Evolutionary conservation across 2,797 vertebrate genomes (phyloP).

Genomic region (Nyctalus aviator): DNA sequence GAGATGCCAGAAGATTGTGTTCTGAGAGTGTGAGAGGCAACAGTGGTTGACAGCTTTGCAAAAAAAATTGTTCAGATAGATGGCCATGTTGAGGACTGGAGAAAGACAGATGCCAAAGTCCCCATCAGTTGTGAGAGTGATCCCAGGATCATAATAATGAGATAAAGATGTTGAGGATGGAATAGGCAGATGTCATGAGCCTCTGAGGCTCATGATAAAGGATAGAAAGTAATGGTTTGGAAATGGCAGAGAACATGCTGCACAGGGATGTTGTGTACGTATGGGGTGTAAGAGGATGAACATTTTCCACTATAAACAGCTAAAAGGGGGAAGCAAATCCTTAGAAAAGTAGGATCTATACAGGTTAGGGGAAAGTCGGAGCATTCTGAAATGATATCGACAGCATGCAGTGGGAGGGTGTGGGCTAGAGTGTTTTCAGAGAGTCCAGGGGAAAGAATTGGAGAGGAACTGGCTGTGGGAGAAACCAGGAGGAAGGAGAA

Average conservation of each 20-base stretch:
- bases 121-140: not conserved
- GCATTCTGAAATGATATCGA: not conserved
- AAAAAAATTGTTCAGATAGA: not conserved
- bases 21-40: not conserved
- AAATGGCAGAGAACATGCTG: slow-evolving; percentile 20
- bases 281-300: not conserved
- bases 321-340: not conserved
- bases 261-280: not conserved
- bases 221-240: not conserved
- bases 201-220: not conserved
- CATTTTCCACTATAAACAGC: not conserved
- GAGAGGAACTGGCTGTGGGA: not conserved
- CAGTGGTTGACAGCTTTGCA: not conserved
- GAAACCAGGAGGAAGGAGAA: not conserved
- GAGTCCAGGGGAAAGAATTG: not conserved
- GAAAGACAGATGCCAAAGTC: not conserved
- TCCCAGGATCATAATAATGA: not conserved
- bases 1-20: not conserved
- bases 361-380: not conserved
- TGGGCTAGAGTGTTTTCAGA: not conserved
- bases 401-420: too few species aligned
- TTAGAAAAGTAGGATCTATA: not conserved
- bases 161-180: not conserved
- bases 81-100: not conserved
- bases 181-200: not conserved